Conservation (phyloP, 1,140 invertebrate genomes). For the Agrypnia vestita region DNA sequence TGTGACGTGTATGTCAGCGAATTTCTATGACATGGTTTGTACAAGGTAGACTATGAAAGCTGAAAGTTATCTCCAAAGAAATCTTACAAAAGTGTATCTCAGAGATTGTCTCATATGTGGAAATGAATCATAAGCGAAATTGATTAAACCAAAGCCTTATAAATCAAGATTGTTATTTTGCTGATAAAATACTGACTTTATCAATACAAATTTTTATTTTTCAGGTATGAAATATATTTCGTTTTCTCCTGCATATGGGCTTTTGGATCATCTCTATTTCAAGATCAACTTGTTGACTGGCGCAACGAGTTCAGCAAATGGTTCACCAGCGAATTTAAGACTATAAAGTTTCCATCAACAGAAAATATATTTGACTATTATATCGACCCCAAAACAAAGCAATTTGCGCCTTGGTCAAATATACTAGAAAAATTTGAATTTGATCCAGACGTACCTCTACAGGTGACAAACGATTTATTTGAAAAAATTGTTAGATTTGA, state of each 20-base stretch:
- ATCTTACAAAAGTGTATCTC: no score
- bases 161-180: no score
- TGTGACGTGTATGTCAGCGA: no score
- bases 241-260: conserved; percentile 94
- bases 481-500: no score
- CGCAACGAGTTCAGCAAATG: conserved; percentile 95
- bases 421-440: conserved; percentile 84
- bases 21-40: no score
- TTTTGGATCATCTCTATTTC: conserved; percentile 92
- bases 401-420: conserved; percentile 90
- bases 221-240: conserved; percentile 93
- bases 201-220: conserved; percentile 40
- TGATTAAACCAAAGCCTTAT: no score
- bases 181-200: no score
- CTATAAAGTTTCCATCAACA: conserved; percentile 88
- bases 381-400: conserved; percentile 88
- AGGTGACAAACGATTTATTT: conserved; percentile 72
- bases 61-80: no score
- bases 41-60: no score
- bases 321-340: conserved; percentile 89
- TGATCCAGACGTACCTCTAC: conserved; percentile 89
- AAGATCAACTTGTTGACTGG: conserved; percentile 92
- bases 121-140: no score
- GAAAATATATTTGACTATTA: conserved; percentile 94
- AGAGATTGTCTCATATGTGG: no score